phyloP scores from a whole-genome alignment of 2,113 vertebrate species.

The Otus sunia region DNA sequence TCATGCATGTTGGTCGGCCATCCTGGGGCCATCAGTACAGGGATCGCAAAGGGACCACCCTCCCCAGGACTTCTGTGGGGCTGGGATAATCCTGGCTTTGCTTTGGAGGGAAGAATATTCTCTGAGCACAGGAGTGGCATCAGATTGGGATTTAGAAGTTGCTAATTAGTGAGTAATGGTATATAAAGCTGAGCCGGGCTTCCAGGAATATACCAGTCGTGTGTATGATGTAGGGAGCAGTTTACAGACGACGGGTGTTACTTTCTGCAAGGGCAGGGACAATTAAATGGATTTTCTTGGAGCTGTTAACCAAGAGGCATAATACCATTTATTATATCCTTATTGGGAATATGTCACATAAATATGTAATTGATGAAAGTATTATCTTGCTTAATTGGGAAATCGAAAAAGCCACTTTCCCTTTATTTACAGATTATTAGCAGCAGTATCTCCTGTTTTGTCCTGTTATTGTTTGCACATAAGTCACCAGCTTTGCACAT shows the following conservation, averaged over 20 bases:
- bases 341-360: conserved; percentile 60
- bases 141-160: background rate
- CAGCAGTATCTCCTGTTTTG: background rate
- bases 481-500: background rate
- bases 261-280: background rate
- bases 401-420: conserved; percentile 63
- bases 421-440: conserved; percentile 62
- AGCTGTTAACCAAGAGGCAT: conserved; percentile 27
- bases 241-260: background rate
- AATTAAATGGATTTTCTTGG: conserved; percentile 45
- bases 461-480: background rate
- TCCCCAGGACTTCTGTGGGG: rapidly evolving
- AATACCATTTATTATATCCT: conserved; percentile 29
- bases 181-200: background rate
- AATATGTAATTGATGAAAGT: conserved; percentile 64
- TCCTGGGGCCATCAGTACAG: rapidly evolving
- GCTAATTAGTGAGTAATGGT: background rate
- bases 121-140: background rate
- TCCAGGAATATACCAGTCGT: background rate
- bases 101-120: background rate
- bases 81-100: background rate
- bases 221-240: background rate
- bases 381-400: conserved; percentile 62
- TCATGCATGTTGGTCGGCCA: rapidly evolving
- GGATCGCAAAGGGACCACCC: background rate